phyloP scores from a whole-genome alignment of 2,797 vertebrate genomes.

The Myiothlypis coronata region DNA sequence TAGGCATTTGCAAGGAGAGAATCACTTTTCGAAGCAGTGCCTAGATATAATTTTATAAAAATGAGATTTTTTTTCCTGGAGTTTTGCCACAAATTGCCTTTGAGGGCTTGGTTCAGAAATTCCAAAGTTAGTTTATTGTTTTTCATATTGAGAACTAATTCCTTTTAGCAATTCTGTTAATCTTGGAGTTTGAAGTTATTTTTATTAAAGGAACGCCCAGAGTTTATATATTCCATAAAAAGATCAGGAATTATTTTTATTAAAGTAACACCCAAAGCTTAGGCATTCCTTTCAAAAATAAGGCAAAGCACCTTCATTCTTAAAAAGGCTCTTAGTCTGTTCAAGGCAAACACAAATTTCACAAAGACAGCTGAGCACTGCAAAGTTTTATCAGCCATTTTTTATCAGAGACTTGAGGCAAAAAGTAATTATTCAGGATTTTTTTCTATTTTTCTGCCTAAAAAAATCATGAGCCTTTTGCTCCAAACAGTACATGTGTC shows the following conservation, averaged over 20 bases:
- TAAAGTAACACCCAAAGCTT: constrained; percentile 57
- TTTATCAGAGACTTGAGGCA: not conserved
- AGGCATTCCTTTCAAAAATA: constrained; percentile 22
- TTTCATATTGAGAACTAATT: constrained; percentile 34
- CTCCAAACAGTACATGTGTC: fast-evolving
- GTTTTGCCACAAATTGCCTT: constrained; percentile 43
- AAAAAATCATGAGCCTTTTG: not conserved
- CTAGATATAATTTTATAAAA: not conserved
- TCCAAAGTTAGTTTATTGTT: constrained; percentile 50
- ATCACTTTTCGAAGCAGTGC: not conserved
- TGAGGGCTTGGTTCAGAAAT: constrained; percentile 62
- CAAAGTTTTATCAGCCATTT: not conserved
- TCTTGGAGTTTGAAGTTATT: constrained; percentile 57
- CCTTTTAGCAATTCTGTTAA: constrained; percentile 51
- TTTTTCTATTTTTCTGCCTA: not conserved
- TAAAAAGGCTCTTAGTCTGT: not conserved
- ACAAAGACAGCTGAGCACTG: not conserved
- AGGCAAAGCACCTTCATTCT: constrained; percentile 31
- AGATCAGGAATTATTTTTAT: constrained; percentile 58
- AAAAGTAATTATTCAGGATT: not conserved
- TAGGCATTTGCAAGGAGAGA: not conserved
- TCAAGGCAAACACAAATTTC: not conserved
- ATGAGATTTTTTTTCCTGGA: not conserved
- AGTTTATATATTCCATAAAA: constrained; percentile 34
- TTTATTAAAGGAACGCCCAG: constrained; percentile 62